Base-by-base conservation (phyloP, 2,888 invertebrate genomes). In the Drosophila setosimentum region DNA sequence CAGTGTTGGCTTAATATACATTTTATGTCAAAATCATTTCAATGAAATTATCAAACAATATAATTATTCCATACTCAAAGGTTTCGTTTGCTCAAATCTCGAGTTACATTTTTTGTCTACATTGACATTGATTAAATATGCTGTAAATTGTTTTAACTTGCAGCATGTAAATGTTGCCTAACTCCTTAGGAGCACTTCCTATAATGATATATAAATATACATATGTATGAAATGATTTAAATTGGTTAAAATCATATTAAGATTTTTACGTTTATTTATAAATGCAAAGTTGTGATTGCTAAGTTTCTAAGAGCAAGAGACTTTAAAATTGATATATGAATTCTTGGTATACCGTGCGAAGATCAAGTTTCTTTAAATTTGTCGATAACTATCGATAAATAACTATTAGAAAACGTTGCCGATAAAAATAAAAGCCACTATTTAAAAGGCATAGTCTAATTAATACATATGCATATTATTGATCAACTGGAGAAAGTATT, bases 81-180 rank as follows among this genome's bases (percentile, higher is more conserved):
- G 68, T n/a, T 27, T 68, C 74, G 69, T 68, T 83, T 82, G 53
- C 68, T 45, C 21, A 66, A 30, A 57, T 71, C 71, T 75, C 64
- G 49, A 69, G 67, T 63, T 49, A 32, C 66, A 40, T 49, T 63
- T 33, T 59, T 53, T 65, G 63, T 53, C 69, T 61, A 33, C 32
- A 50, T 42, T 57, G 24, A 62, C 50, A 54, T 40, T 71, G 48
- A 76, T 55, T 73, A 37, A 40, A 49, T 49, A 54, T 54, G 37
- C 29, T 29, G 13, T 59, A 40, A 24, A 54, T 78, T 53, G 30
- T 11, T 51, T 33, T 27, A 18, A 21, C 16, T 57, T 50, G 57
- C 29, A 73, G 59, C 73, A 72, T 76, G 57, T 29, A 61, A 61
- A 76, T 73, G 59, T 73, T 63, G 32, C 21, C 2, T n/a, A n/a